Percentiles rank a stretch among this genome's conserved stretches.
Evolutionary conservation across 2,888 invertebrate species (phyloP).

Genomic region (Lysandra coridon): DNA sequence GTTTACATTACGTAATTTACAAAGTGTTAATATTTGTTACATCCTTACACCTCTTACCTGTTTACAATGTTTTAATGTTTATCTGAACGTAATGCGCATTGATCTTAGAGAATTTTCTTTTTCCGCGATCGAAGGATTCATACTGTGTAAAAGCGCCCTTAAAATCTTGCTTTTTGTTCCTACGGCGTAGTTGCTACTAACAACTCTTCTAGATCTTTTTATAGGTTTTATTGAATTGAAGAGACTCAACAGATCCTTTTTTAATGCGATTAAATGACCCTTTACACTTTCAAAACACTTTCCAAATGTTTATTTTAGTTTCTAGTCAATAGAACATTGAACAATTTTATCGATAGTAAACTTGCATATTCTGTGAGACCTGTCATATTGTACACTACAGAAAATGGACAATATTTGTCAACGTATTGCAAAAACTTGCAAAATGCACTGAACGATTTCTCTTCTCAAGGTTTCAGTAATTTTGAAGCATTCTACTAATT

Average conservation of each 20-base stretch:
- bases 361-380: too few species aligned
- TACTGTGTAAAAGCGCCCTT: too few species aligned
- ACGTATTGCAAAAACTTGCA: conserved; percentile 20
- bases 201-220: too few species aligned
- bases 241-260: background rate
- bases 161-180: too few species aligned
- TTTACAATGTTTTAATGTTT: background rate
- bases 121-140: too few species aligned
- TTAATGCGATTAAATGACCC: background rate
- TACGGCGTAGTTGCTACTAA: too few species aligned
- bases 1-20: background rate
- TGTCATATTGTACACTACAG: background rate
- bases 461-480: conserved; percentile 19
- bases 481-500: conserved; percentile 25
- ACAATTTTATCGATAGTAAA: background rate
- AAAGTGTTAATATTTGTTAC: background rate
- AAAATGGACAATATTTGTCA: conserved; percentile 1
- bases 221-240: too few species aligned
- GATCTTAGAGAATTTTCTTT: background rate
- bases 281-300: background rate
- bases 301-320: background rate
- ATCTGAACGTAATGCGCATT: too few species aligned
- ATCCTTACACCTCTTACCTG: background rate
- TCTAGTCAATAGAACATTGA: background rate
- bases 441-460: conserved; percentile 22